These are phyloP conservation scores for Reticulitermes lucifugus DNA, from an alignment of 2,888 invertebrate species.

Conservation along the genomic window DNA sequence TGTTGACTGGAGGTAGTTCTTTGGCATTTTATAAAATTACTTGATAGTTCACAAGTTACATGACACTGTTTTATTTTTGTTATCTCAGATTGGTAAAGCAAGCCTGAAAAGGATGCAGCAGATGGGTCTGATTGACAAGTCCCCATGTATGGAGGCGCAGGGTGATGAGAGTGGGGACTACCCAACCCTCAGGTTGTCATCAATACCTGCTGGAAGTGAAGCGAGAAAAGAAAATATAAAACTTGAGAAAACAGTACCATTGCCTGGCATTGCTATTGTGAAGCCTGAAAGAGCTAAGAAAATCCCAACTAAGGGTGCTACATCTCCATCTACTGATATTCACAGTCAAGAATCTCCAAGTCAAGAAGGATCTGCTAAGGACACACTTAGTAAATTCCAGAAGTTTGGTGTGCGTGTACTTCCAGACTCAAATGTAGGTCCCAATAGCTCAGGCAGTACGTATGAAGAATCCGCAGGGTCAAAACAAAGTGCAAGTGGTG, in stretches of 20 bases:
- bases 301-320: constrained; percentile 21
- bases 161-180: constrained; percentile 59
- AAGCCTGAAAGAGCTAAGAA: constrained; percentile 49
- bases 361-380: constrained; percentile 65
- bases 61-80: not conserved
- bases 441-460: not conserved
- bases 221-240: constrained; percentile 58
- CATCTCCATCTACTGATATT: constrained; percentile 58
- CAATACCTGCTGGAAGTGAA: constrained; percentile 56
- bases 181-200: constrained; percentile 61
- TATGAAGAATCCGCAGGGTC: not conserved
- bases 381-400: constrained; percentile 68
- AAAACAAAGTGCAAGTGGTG: not conserved
- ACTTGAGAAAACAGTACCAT: constrained; percentile 53
- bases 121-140: constrained; percentile 36
- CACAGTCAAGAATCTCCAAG: constrained; percentile 63
- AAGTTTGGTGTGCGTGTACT: constrained; percentile 63
- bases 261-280: constrained; percentile 49
- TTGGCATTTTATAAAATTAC: too few relatives aligned
- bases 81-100: constrained; percentile 53
- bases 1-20: too few relatives aligned
- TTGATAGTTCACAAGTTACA: too few relatives aligned
- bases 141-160: constrained; percentile 37
- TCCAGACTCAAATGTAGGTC: constrained; percentile 53
- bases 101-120: constrained; percentile 52